Base-by-base conservation (phyloP, 37 sponge, comb jelly and placozoan species). In the Ianthella basta region DNA sequence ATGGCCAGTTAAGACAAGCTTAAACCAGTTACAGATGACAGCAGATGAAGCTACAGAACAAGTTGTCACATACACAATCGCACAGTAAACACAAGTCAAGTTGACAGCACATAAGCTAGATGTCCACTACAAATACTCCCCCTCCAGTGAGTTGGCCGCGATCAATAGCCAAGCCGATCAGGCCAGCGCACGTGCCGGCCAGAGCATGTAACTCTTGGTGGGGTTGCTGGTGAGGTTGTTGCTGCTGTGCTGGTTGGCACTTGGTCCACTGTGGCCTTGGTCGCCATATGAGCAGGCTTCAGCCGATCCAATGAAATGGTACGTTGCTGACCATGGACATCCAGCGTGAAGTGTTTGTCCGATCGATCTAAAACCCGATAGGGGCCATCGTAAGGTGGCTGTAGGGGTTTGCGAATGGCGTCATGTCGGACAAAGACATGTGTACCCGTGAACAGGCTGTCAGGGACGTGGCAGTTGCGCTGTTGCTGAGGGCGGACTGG, bases 391-490 rank as follows among this genome's bases (percentile, higher is more conserved):
- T 87, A 87, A 3, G 91, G 91, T 2, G 65, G 70, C 72, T 88
- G 91, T 0, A 91, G 72, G 1, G 87, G 87, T 87, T 84, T 91
- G 12, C 65, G 54, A 30, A 91, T 82, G 40, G 84, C 87, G 81
- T 91, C 91, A 61, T 72, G 87, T 0, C 91, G 81, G 13, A 87
- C 59, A 32, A 91, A 91, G 5, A 91, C 91, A 80, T 91, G 91
- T 56, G 91, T 84, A 80, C 79, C 40, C 0, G 86, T 86, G 5
- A 80, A 34, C 54, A 92, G 78, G 50, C 50, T 39, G 53, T 61
- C 55, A 79, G 66, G 41, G 27, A 86, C 60, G 64, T 83, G 30
- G 23, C 50, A 56, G 80, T 35, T 32, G 27, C 84, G 57, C 15
- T 79, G 80, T n/a, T n/a, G n/a, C 15, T 68, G 55, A 0, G 69